Evolutionary conservation across 2,797 vertebrate species (phyloP).

Genomic region (Heliangelus exortis): DNA sequence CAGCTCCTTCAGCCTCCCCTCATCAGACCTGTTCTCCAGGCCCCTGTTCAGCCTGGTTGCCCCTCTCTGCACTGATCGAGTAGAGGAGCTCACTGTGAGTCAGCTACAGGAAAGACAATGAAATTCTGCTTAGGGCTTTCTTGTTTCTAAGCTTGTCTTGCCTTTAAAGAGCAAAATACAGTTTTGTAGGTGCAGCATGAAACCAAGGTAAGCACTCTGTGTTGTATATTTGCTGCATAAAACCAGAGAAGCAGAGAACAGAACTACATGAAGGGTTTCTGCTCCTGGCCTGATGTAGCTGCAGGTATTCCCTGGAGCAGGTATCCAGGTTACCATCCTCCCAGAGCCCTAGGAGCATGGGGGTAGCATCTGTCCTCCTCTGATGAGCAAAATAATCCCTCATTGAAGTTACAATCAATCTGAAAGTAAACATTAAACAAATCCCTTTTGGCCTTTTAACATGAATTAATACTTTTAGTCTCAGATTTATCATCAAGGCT

Average conservation of each 20-base stretch:
- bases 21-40: too few relatives aligned
- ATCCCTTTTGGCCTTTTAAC: neutral
- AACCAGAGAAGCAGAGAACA: neutral
- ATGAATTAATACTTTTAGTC: neutral
- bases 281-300: neutral
- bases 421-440: neutral
- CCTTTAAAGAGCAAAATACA: neutral
- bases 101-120: neutral
- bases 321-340: constrained; percentile 7
- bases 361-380: neutral
- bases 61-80: neutral
- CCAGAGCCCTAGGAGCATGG: neutral
- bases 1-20: too few relatives aligned
- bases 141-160: neutral
- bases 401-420: neutral
- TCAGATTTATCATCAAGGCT: neutral
- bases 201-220: neutral
- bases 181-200: neutral
- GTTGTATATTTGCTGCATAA: neutral
- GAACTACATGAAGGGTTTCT: neutral
- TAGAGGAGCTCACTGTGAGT: neutral
- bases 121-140: neutral
- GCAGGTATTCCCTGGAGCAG: constrained; percentile 6
- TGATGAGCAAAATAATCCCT: neutral
- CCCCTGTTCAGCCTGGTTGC: too few relatives aligned